These are phyloP conservation scores for Eidolon dupreanum DNA, from an alignment of 2,797 vertebrate species.

Conservation along the genomic window DNA sequence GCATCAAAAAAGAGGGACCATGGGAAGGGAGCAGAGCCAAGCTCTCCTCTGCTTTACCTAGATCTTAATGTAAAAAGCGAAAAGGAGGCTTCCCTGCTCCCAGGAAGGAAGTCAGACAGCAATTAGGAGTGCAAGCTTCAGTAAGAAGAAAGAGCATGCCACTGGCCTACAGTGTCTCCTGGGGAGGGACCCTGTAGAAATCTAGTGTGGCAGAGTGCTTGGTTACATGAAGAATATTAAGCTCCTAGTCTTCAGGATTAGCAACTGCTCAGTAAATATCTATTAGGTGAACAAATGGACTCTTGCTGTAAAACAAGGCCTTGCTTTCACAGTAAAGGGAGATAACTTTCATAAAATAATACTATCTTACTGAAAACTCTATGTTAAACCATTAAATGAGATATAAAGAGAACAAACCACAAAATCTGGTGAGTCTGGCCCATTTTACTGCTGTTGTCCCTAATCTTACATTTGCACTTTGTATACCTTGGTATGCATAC, in stretches of 20 bases:
- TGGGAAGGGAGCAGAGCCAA: not conserved
- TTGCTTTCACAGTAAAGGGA: constrained; percentile 13
- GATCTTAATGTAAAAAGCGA: not conserved
- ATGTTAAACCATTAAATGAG: not conserved
- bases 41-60: not conserved
- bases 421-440: not conserved
- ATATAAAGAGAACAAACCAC: not conserved
- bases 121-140: not conserved
- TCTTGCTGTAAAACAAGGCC: not conserved
- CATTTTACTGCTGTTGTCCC: not conserved
- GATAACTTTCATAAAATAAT: constrained; percentile 5
- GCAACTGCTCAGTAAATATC: not conserved
- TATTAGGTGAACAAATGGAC: not conserved
- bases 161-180: not conserved
- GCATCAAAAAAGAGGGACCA: not conserved
- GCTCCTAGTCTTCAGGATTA: not conserved
- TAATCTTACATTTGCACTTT: not conserved
- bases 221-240: not conserved
- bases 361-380: not conserved
- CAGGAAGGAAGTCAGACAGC: not conserved
- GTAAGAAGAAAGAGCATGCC: not conserved
- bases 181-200: not conserved
- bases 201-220: not conserved
- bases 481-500: not conserved
- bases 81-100: not conserved